A percentile compares a stretch with the other conserved stretches of the same genome.
Evolutionary conservation across 2,888 invertebrate genomes (phyloP).

Genomic region (Andrena flavipes): DNA sequence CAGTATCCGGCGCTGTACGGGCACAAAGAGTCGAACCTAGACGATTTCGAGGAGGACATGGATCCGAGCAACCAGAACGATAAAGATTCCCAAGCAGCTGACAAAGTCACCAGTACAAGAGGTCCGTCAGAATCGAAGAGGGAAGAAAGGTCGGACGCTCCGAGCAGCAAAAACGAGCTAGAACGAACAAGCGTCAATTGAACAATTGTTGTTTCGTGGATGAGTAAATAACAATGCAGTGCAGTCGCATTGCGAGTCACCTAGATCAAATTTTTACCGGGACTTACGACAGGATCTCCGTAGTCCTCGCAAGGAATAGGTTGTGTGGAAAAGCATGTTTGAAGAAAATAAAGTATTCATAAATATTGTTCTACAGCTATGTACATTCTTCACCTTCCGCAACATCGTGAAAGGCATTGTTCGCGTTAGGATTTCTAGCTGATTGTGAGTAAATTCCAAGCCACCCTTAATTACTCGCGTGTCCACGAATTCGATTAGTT

Average conservation of each 20-base stretch:
- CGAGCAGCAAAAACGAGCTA: constrained; percentile 56
- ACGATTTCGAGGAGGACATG: constrained; percentile 85
- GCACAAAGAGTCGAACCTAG: constrained; percentile 89
- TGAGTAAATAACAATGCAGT: constrained; percentile 18
- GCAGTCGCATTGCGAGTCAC: not conserved
- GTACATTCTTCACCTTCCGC: constrained; percentile 11
- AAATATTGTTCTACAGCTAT: constrained; percentile 23
- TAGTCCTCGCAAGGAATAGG: constrained; percentile 23
- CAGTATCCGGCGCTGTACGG: constrained; percentile 93
- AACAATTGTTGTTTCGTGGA: constrained; percentile 26
- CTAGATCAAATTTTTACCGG: constrained; percentile 48
- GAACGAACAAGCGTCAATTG: constrained; percentile 55
- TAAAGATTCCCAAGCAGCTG: not conserved
- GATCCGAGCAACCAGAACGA: constrained; percentile 28
- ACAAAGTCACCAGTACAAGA: constrained; percentile 1
- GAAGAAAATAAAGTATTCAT: constrained; percentile 50
- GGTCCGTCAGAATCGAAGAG: constrained; percentile 14
- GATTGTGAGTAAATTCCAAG: no score
- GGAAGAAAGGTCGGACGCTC: constrained; percentile 23
- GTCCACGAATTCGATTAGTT: not conserved
- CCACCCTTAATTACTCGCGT: no score
- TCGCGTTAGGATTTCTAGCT: not conserved
- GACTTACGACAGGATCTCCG: constrained; percentile 57
- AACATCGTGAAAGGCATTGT: no score
- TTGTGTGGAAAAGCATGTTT: constrained; percentile 35